Base-by-base conservation (phyloP, 1,140 invertebrate species). In the Aphis gossypii region DNA sequence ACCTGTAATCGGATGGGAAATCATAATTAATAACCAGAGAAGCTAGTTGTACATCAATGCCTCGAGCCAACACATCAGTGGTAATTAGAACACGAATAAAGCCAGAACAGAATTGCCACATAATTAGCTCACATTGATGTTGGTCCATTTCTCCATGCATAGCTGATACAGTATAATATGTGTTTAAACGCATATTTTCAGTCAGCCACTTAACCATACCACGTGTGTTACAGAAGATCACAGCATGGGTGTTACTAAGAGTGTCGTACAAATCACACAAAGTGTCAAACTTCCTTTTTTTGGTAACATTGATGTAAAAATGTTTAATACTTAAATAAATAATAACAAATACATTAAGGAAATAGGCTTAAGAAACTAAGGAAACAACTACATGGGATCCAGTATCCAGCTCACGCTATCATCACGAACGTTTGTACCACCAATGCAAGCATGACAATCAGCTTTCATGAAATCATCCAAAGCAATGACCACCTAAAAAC, bases 111-210 rank as follows among this genome's bases (percentile, higher is more conserved):
- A 99, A 99, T 96, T 99, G 99, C 94, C 98, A 97, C 99, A 99
- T 99, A 95, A 99, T 99, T 21, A 99, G 96, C 95, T 99, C 99
- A 95, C 99, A 97, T 95, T 99, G 99, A 94, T 97, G 97, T 95
- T 99, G 99, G 94, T 99, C 98, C 99, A 99, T 99, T 95, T 99
- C 99, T 94, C 99, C 99, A 95, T 99, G 99, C 96, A 99, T 99
- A 93, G 98, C 98, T n/a, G 99, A 99, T 35, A 99, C 99, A 46
- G 99, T 99, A 95, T 99, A 99, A 95, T 99, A 99, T 95, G 99
- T 98, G 94, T 98, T 97, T 90, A 96, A 96, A 94, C 97, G 97
- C 99, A 99, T 99, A 94, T 97, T 98, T 94, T 99, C 97, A n/a
- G 99, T 99, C 20, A 99, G 96, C 97, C 98, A 99, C 95, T 99